Evolutionary conservation across 2,113 vertebrate genomes (phyloP).

Genomic region (Terrapene triunguis): DNA sequence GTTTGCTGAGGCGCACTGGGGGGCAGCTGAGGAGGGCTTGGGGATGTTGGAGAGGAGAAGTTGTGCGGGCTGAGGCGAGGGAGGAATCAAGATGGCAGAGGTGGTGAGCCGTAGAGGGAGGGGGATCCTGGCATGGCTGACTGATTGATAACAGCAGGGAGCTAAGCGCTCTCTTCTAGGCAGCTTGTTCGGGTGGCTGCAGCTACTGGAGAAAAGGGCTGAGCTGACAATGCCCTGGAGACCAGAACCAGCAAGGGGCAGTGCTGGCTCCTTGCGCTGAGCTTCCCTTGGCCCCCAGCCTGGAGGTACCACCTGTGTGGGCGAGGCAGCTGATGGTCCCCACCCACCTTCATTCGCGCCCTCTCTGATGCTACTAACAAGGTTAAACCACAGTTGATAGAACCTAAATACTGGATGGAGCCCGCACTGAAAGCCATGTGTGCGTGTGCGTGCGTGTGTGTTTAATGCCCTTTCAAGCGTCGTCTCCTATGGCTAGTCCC

Average conservation of each 20-base stretch:
- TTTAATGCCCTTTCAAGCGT: not conserved
- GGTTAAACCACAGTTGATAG: not conserved
- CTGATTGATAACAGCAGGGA: not conserved
- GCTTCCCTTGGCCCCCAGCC: not conserved
- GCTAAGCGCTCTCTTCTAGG: not conserved
- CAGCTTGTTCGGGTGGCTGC: not conserved
- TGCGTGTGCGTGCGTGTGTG: not conserved
- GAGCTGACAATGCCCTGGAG: not conserved
- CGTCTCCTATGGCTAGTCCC: not conserved
- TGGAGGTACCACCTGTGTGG: not conserved
- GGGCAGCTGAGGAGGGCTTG: not conserved
- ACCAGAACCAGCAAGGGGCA: not conserved
- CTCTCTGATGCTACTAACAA: not conserved
- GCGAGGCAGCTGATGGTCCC: not conserved
- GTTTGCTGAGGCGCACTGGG: not conserved
- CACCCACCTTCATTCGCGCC: not conserved
- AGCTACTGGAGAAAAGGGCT: not conserved
- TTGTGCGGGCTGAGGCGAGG: not conserved
- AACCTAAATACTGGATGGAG: not conserved
- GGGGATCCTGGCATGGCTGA: not conserved
- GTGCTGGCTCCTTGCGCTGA: not conserved
- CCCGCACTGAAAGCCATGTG: not conserved
- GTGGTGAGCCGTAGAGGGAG: too few relatives aligned
- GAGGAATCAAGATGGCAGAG: not conserved
- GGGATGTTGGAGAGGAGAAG: not conserved